Evolutionary conservation across 2,113 vertebrate species (phyloP), one percentile per base, ranked within the genome.

Genomic region (Oreochromis aureus): DNA sequence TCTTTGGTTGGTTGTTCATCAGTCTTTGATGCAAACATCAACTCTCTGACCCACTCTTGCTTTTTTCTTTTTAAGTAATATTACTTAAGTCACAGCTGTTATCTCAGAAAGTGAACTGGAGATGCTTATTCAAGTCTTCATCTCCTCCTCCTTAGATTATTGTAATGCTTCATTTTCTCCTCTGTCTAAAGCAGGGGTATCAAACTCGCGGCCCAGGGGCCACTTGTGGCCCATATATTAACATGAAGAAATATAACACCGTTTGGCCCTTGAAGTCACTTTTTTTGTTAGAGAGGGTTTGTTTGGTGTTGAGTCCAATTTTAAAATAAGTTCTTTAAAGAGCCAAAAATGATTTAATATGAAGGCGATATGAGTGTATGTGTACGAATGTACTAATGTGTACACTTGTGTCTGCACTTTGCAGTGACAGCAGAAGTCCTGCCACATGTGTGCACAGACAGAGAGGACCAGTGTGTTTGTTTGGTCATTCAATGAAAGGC

Each of bases 31-130:
- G 36, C 36, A 39, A 4, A 39, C 36, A 39, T 39, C 36, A 39
- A 10, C 9, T 39, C 39, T 41, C 10, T 41, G 39, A 41, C 4
- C 39, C 4, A 11, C 10, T 41, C 39, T 5, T 11, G 10, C 10
- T 11, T 11, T 11, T 58, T 58, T 7, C 1, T 10, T 32, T 4
- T 61, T 32, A 1, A 10, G 27, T 32, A 6, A 13, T 32, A 18
- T 61, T 0, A 30, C 58, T 61, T 10, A 2, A 61, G 8, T 61
- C 1, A 0, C 30, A 34, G 58, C 58, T 18, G 8, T 61, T 61
- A 6, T 61, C 58, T 61, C 8, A 61, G 58, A 18, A 61, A 18
- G 58, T 61, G 58, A 61, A 6, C 15, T 61, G 27, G 58, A 61
- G 58, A 61, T 61, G 30, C 16, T 34, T 59, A 59, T 61, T 61